phyloP scores from a whole-genome alignment of 2,113 vertebrate species.

The Panthera tigris region DNA sequence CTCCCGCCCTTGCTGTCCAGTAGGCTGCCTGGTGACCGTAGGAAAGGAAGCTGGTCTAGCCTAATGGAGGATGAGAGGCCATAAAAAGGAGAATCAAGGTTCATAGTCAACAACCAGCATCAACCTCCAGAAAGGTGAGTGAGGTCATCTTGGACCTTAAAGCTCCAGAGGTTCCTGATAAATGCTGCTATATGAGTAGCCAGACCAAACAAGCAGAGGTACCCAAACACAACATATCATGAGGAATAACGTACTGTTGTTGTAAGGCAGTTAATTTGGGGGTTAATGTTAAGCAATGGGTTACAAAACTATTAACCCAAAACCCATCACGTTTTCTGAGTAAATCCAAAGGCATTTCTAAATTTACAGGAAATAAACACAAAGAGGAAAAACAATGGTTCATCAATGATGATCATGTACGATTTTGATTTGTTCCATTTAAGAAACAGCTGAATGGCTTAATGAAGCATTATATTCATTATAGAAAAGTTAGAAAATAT shows the following conservation, averaged over 20 bases:
- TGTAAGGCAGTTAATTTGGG: neutral
- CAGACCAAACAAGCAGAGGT: neutral
- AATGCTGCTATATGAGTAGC: neutral
- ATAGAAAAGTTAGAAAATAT: neutral
- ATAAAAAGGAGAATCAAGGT: neutral
- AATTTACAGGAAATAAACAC: neutral
- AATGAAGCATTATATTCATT: neutral
- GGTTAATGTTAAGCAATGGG: neutral
- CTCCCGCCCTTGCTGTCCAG: neutral
- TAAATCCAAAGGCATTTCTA: neutral
- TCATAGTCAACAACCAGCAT: neutral
- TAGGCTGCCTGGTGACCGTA: neutral
- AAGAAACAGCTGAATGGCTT: neutral
- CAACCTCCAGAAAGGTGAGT: neutral
- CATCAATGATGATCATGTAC: neutral
- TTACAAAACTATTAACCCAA: neutral
- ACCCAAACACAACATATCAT: neutral
- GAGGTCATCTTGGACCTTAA: neutral
- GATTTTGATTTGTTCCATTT: neutral
- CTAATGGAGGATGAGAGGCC: neutral
- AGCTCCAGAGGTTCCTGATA: neutral
- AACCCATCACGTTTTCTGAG: neutral
- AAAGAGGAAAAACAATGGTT: neutral
- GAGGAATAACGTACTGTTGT: neutral
- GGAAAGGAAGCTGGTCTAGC: neutral